phyloP scores from a whole-genome alignment of 2,888 invertebrate genomes.

The Drosophila bunnanda region DNA sequence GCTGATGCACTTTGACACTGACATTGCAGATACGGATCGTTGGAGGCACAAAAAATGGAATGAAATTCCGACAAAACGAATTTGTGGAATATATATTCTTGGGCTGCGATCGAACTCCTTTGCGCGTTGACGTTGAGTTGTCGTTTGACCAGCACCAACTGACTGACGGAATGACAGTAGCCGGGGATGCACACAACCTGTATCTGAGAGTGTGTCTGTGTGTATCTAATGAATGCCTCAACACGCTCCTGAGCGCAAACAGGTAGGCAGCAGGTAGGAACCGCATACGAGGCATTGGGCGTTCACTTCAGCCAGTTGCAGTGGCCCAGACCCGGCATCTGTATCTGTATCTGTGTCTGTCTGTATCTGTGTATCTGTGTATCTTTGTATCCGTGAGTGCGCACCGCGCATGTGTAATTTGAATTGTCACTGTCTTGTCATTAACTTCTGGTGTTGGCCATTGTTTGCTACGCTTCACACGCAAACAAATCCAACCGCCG shows the following conservation, averaged over 20 bases:
- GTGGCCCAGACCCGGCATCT: slow-evolving; percentile 24
- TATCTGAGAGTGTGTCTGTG: slow-evolving; percentile 14
- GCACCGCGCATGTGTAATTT: slow-evolving; percentile 63
- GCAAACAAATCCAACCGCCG: slow-evolving; percentile 63
- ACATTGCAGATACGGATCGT: slow-evolving; percentile 75
- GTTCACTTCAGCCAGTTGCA: slow-evolving; percentile 67
- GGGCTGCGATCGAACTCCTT: slow-evolving; percentile 58
- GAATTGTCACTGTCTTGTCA: slow-evolving; percentile 81
- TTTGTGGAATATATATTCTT: slow-evolving; percentile 17
- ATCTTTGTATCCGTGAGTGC: slow-evolving; percentile 31
- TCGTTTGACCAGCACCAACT: slow-evolving; percentile 60
- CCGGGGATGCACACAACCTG: slow-evolving; percentile 37
- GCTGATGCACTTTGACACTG: slow-evolving; percentile 70
- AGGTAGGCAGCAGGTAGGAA: slow-evolving; percentile 65
- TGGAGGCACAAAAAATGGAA: slow-evolving; percentile 15
- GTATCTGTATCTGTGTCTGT: slow-evolving; percentile 15
- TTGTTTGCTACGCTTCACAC: slow-evolving; percentile 76
- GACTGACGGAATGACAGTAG: slow-evolving; percentile 33
- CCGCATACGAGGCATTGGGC: slow-evolving; percentile 61
- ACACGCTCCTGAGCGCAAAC: slow-evolving; percentile 72
- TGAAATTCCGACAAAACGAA: slow-evolving; percentile 32
- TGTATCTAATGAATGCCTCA: slow-evolving; percentile 75
- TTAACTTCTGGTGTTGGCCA: slow-evolving; percentile 80
- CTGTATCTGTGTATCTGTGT: slow-evolving; percentile 14
- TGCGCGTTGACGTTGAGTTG: slow-evolving; percentile 72